Evolutionary conservation across 2,888 invertebrate species (phyloP).

Genomic region (Meta bourneti): DNA sequence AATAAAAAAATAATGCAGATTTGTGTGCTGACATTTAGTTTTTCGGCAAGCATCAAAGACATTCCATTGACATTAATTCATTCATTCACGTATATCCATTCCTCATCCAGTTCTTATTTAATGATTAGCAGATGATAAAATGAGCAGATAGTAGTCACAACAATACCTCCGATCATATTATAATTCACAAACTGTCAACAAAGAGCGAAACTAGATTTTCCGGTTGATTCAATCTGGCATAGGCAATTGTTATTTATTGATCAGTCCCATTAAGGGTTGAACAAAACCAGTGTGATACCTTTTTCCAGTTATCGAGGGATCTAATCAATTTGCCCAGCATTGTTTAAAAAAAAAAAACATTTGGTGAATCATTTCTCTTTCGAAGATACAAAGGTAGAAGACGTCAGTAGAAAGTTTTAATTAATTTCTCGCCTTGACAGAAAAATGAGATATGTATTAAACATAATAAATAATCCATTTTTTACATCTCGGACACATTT

Average conservation of each 20-base stretch:
- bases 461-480: no score
- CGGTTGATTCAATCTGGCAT: background rate
- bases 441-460: no score
- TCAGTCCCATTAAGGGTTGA: no score
- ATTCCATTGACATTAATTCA: background rate
- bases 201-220: background rate
- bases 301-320: no score
- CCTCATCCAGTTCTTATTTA: background rate
- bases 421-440: no score
- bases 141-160: background rate
- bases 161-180: background rate
- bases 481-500: no score
- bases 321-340: no score
- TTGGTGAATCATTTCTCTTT: no score
- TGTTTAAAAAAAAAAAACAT: no score
- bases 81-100: background rate
- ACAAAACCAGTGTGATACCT: no score
- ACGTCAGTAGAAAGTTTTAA: no score
- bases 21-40: background rate
- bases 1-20: background rate
- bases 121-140: background rate
- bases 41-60: background rate
- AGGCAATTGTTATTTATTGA: background rate
- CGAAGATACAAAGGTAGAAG: no score
- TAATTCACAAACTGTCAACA: background rate